Percentiles rank a stretch among this genome's conserved stretches.
Evolutionary conservation across 1,140 invertebrate genomes (phyloP).

Genomic region (Scaptodrosophila lebanonensis): DNA sequence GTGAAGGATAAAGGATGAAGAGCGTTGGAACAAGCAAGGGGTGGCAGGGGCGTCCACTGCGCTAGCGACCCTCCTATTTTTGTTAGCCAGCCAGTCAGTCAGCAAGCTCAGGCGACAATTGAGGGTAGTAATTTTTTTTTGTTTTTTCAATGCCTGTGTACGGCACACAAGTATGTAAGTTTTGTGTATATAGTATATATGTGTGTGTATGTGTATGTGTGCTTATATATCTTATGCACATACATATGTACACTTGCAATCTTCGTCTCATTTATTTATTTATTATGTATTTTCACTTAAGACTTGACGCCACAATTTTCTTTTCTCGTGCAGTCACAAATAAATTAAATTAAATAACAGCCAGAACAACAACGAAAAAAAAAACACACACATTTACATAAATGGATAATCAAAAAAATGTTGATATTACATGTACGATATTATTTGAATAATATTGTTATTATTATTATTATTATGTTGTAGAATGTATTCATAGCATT

Average conservation of each 20-base stretch:
- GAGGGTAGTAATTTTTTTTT: constrained; percentile 47
- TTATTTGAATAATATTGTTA: too few species aligned
- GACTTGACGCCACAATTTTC: too few species aligned
- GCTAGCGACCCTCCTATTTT: too few species aligned
- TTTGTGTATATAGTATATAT: neutral
- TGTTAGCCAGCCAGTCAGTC: constrained; percentile 26
- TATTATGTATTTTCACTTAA: constrained; percentile 16
- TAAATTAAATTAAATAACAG: neutral
- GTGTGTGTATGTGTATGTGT: constrained; percentile 1
- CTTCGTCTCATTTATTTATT: neutral
- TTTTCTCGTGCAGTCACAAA: too few species aligned
- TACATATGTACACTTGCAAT: neutral
- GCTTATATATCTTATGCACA: constrained; percentile 3
- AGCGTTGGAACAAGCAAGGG: too few species aligned
- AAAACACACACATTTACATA: too few species aligned
- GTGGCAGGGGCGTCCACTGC: too few species aligned
- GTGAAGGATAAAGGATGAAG: too few species aligned
- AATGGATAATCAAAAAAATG: too few species aligned
- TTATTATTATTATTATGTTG: neutral
- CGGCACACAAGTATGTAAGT: neutral
- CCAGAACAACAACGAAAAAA: neutral
- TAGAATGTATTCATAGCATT: too few species aligned
- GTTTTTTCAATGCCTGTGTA: constrained; percentile 10
- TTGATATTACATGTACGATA: too few species aligned
- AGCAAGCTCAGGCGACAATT: constrained; percentile 47